Conservation (phyloP, 2,888 invertebrate genomes). For the Heliconius ethilla region DNA sequence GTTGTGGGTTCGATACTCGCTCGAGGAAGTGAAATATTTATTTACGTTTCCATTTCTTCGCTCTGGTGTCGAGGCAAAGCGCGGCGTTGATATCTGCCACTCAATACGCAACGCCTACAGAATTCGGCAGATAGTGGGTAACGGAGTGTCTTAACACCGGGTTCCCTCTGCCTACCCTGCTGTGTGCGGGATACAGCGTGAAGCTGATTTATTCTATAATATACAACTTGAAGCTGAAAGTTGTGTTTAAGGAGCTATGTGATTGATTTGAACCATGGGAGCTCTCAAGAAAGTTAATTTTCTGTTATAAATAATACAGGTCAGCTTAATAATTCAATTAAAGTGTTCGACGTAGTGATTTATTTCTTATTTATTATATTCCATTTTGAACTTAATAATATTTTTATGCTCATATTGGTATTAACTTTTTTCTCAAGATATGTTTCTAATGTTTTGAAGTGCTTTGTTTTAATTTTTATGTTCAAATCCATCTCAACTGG, state of each 20-base stretch:
- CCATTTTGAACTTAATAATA: neutral
- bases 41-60: too few relatives aligned
- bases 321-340: neutral
- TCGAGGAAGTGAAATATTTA: too few relatives aligned
- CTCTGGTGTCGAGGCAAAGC: too few relatives aligned
- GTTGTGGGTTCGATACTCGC: too few relatives aligned
- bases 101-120: too few relatives aligned
- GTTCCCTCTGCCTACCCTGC: too few relatives aligned
- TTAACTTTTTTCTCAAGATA: neutral
- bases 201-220: neutral
- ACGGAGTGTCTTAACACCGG: too few relatives aligned
- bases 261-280: neutral
- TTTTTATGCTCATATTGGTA: neutral
- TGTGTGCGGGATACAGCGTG: too few relatives aligned
- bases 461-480: constrained; percentile 35
- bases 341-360: neutral
- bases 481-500: constrained; percentile 30
- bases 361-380: neutral
- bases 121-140: too few relatives aligned
- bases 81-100: too few relatives aligned
- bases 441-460: constrained; percentile 8
- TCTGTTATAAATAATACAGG: constrained; percentile 7
- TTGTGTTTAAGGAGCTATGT: constrained; percentile 2
- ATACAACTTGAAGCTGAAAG: constrained; percentile 21
- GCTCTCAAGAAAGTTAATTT: neutral